Evolutionary conservation across 2,888 invertebrate species (phyloP), one percentile per base, ranked within the genome.

Genomic region (Eupithecia insigniata): DNA sequence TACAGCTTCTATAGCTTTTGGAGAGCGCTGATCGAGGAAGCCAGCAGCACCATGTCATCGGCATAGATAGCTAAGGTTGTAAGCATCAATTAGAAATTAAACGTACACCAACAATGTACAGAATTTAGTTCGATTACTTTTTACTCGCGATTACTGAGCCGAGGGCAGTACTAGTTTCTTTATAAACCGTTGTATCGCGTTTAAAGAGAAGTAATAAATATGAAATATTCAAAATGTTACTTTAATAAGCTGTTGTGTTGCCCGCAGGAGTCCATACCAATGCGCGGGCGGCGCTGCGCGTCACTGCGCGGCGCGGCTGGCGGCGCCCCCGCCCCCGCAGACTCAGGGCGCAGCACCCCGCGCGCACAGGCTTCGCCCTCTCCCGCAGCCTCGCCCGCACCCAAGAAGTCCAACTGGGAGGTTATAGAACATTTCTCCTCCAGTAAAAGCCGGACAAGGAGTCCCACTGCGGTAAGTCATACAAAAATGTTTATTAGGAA

Each of bases 361-460:
- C 14, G 89, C 90, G 85, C 93, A 90, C 81, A 22, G 10, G 84
- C 95, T 73, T 88, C 95, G 70, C 87, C 96, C 76, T 92, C 95
- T 28, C 95, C 96, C 62, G 95, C 96, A 0, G 90, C 87, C 61
- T 88, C 91, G 0, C 90, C 91, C 28, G 95, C 95, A 2, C 95
- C 96, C 4, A 96, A 96, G 89, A 97, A 97, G 88, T 97, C 97
- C 83, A 98, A 98, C 92, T 98, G 98, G 98, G 97, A 98, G 89
- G 98, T 98, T 80, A 98, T 98, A 83, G 97, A 98, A 89, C 98
- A 98, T 91, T 98, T 97, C 91, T 96, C 96, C 73, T 95, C 95
- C 36, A 96, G 93, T 84, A 95, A 95, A 77, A 93, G 86, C 81
- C 66, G 75, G 34, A 95, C 95, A 81, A 95, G 94, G 75, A 95